Conservation (phyloP, 1,140 invertebrate genomes). For the Anastatus disparis region DNA sequence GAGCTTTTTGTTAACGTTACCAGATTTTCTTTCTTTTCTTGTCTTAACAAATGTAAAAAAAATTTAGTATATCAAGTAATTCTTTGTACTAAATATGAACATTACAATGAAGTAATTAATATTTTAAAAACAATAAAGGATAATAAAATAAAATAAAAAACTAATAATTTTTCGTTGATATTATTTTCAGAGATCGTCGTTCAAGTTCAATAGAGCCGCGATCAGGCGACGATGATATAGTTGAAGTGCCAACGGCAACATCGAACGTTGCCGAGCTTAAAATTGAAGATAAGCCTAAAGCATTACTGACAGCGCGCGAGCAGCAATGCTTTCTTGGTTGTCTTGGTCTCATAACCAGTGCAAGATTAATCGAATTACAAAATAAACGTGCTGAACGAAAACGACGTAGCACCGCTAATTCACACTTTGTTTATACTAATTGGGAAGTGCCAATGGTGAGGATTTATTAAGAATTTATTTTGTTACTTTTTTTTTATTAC, state of each 20-base stretch:
- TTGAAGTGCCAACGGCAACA: constrained; percentile 46
- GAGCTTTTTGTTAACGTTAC: no score
- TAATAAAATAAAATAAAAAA: no score
- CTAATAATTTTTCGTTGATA: no score
- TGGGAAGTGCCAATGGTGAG: constrained; percentile 58
- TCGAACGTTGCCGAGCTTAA: constrained; percentile 28
- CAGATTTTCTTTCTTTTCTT: no score
- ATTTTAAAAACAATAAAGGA: no score
- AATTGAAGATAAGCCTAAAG: constrained; percentile 13
- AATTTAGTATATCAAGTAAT: no score
- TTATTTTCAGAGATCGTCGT: constrained; percentile 12
- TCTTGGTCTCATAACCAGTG: constrained; percentile 64
- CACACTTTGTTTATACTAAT: constrained; percentile 67
- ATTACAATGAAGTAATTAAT: no score
- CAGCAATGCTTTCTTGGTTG: constrained; percentile 57
- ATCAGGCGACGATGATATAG: constrained; percentile 55
- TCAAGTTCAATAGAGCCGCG: constrained; percentile 48
- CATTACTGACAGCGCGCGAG: neutral
- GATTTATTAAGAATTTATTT: no score
- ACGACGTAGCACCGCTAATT: constrained; percentile 68
- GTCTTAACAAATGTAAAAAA: no score
- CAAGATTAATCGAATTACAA: constrained; percentile 63
- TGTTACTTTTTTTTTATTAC: no score
- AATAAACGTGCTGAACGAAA: constrained; percentile 68
- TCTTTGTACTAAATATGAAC: no score